Conservation (phyloP, 2,113 vertebrate genomes). For the Stegostoma tigrinum region DNA sequence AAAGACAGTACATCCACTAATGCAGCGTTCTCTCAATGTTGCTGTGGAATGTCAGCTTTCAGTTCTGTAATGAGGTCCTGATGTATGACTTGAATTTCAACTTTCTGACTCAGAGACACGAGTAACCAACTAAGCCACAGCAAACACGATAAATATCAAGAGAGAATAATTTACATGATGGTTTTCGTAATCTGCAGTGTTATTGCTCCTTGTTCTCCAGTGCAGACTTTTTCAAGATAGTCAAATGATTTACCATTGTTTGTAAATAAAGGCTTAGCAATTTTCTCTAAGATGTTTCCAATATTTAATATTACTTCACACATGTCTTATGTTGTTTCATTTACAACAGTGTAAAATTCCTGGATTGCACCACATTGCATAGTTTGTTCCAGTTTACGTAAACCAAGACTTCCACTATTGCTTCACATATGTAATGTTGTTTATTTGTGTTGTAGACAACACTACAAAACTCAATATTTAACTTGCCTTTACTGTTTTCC, state of each 20-base stretch:
- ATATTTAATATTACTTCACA: neutral
- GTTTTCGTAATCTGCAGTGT: neutral
- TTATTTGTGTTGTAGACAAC: neutral
- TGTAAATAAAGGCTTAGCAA: neutral
- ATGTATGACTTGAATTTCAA: no score
- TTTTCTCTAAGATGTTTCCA: neutral
- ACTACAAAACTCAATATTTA: neutral
- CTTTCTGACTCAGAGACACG: no score
- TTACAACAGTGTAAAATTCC: neutral
- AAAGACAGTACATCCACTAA: no score
- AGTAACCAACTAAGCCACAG: no score
- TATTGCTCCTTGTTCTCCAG: neutral
- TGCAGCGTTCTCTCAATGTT: no score
- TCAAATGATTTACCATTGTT: neutral
- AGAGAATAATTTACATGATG: neutral
- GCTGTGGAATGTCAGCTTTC: no score
- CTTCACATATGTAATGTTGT: neutral
- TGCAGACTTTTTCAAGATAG: neutral
- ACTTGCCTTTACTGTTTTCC: neutral
- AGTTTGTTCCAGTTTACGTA: neutral
- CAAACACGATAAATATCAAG: no score
- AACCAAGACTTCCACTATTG: neutral
- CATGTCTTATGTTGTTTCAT: neutral
- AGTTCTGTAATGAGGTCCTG: no score
- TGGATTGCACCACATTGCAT: neutral